These are phyloP conservation scores for Tinea semifulvella DNA, from an alignment of 2,888 invertebrate species.

Conservation along the genomic window DNA sequence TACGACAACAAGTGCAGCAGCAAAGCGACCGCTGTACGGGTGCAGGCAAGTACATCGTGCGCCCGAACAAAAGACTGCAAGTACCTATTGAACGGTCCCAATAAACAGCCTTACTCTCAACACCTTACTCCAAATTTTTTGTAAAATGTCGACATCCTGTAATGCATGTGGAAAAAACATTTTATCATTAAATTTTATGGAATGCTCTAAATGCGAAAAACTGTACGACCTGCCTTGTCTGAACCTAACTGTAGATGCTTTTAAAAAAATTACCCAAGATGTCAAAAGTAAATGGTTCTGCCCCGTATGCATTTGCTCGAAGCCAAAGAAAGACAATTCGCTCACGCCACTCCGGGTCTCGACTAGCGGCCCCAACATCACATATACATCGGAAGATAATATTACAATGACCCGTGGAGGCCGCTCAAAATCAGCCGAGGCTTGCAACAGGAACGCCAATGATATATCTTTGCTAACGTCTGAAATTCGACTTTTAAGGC, in stretches of 20 bases:
- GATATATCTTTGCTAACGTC: background rate
- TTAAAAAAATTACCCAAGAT: background rate
- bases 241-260: background rate
- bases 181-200: background rate
- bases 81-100: too few species aligned
- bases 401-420: background rate
- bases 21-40: too few species aligned
- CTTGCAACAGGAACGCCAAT: background rate
- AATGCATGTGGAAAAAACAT: conserved; percentile 8
- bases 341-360: background rate
- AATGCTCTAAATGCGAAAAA: background rate
- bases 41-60: too few species aligned
- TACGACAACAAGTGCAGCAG: too few species aligned
- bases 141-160: conserved; percentile 1
- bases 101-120: background rate
- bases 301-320: background rate
- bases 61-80: too few species aligned
- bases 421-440: background rate
- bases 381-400: background rate
- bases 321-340: conserved; percentile 1
- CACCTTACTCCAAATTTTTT: too few species aligned
- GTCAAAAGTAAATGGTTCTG: background rate
- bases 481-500: background rate
- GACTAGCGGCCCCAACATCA: background rate
- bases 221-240: background rate